Evolutionary conservation across 2,113 vertebrate genomes (phyloP).

Genomic region (Trematocara unimaculatum): DNA sequence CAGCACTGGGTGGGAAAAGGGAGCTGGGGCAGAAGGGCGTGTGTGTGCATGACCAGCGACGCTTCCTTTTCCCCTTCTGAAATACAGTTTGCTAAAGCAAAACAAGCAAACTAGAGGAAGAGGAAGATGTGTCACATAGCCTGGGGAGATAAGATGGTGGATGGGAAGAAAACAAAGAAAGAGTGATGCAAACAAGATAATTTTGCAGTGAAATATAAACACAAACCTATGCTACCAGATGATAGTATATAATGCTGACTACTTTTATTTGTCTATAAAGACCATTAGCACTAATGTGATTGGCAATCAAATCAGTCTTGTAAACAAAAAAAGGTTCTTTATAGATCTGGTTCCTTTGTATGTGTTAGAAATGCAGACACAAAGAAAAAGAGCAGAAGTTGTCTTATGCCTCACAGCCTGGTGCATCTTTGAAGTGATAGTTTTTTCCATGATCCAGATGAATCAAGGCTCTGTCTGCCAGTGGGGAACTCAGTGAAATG

Average conservation of each 20-base stretch:
- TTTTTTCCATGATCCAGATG: constrained; percentile 28
- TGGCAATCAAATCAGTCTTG: neutral
- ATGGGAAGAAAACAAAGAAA: neutral
- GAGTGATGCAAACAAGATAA: neutral
- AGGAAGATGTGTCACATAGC: constrained; percentile 37
- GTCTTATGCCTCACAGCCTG: neutral
- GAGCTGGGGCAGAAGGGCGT: constrained; percentile 17
- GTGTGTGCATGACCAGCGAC: constrained; percentile 30
- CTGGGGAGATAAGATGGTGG: constrained; percentile 19
- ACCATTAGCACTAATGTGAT: neutral
- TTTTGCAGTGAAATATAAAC: neutral
- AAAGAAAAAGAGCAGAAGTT: constrained; percentile 1
- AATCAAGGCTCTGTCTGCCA: constrained; percentile 31
- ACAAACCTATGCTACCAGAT: neutral
- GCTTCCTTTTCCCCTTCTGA: constrained; percentile 8
- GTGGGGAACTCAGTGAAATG: constrained; percentile 24
- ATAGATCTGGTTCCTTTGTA: neutral
- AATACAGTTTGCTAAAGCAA: constrained; percentile 7
- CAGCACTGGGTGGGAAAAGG: constrained; percentile 22
- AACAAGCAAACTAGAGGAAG: constrained; percentile 20
- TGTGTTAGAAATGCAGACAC: neutral
- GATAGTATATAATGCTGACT: neutral
- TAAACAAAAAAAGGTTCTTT: neutral
- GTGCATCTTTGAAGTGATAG: constrained; percentile 35
- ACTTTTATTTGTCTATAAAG: neutral